phyloP scores from a whole-genome alignment of 2,888 invertebrate genomes.

The Pheosia gnoma region DNA sequence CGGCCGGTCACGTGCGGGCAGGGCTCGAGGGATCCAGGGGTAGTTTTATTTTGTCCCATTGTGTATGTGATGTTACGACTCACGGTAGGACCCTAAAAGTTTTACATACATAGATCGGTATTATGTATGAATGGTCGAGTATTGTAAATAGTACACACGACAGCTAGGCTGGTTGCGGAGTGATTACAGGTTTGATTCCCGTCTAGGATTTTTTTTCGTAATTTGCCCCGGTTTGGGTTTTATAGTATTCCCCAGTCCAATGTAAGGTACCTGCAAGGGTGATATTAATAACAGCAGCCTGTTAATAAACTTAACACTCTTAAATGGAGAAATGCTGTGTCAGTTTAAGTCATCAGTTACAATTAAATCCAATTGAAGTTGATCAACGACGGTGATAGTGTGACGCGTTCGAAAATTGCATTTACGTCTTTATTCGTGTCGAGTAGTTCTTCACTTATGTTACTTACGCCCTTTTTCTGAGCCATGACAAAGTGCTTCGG shows the following conservation, averaged over 20 bases:
- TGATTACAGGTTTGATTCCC: too few species aligned
- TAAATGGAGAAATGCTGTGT: neutral
- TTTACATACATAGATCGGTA: constrained; percentile 28
- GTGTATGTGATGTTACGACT: constrained; percentile 26
- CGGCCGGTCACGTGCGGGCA: constrained; percentile 52
- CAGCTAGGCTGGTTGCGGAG: too few species aligned
- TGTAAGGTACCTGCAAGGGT: too few species aligned
- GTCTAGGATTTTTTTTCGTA: too few species aligned
- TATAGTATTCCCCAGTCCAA: too few species aligned
- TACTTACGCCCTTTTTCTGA: neutral
- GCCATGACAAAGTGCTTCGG: neutral
- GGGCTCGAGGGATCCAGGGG: constrained; percentile 41
- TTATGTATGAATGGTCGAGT: constrained; percentile 31
- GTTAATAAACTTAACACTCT: neutral
- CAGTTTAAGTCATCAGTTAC: constrained; percentile 4
- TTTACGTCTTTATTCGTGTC: neutral
- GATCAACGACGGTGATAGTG: constrained; percentile 2
- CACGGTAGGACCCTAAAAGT: constrained; percentile 33
- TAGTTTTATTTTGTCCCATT: constrained; percentile 45
- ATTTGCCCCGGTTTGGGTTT: too few species aligned
- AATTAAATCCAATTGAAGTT: constrained; percentile 4
- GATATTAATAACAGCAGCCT: neutral
- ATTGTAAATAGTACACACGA: too few species aligned
- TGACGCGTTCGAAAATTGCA: neutral
- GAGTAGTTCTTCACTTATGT: neutral